Evolutionary conservation across 1,140 invertebrate species (phyloP).

Genomic region (Drosophila teissieri): DNA sequence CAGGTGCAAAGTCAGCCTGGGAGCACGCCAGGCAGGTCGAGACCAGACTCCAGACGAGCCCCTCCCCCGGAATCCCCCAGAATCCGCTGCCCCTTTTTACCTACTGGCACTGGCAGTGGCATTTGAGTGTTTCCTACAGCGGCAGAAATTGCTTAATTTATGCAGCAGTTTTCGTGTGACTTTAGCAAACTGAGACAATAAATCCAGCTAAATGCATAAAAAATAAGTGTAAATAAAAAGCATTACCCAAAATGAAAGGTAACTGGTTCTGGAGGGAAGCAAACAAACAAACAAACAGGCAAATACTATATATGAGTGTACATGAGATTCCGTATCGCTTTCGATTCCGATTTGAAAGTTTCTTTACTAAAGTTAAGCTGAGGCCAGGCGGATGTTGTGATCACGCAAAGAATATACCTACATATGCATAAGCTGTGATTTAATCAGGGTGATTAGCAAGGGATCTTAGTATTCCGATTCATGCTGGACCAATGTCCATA

Average conservation of each 20-base stretch:
- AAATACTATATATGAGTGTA: constrained; percentile 7
- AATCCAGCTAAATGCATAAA: constrained; percentile 63
- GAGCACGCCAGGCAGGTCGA: constrained; percentile 29
- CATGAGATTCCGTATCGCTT: constrained; percentile 16
- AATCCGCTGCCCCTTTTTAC: neutral
- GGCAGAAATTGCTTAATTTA: constrained; percentile 50
- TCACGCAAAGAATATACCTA: constrained; percentile 53
- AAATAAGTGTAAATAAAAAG: constrained; percentile 42
- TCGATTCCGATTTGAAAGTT: constrained; percentile 42
- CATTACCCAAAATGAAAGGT: constrained; percentile 70
- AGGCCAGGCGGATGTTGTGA: constrained; percentile 55
- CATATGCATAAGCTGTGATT: constrained; percentile 49
- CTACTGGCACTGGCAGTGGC: constrained; percentile 16
- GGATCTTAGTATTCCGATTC: constrained; percentile 67
- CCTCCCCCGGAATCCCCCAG: constrained; percentile 9
- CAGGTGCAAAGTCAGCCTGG: constrained; percentile 28
- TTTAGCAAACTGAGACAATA: constrained; percentile 57
- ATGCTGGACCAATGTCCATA: constrained; percentile 36
- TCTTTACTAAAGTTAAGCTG: constrained; percentile 14
- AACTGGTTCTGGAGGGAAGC: constrained; percentile 66
- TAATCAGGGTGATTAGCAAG: constrained; percentile 47
- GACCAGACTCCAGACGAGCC: constrained; percentile 36
- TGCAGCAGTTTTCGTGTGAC: constrained; percentile 66
- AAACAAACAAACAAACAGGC: constrained; percentile 30
- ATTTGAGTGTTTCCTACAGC: constrained; percentile 28